Percentiles rank a stretch among this genome's conserved stretches.
Evolutionary conservation across 2,888 invertebrate species (phyloP).

Genomic region (Rhopalosiphum nymphaeae): DNA sequence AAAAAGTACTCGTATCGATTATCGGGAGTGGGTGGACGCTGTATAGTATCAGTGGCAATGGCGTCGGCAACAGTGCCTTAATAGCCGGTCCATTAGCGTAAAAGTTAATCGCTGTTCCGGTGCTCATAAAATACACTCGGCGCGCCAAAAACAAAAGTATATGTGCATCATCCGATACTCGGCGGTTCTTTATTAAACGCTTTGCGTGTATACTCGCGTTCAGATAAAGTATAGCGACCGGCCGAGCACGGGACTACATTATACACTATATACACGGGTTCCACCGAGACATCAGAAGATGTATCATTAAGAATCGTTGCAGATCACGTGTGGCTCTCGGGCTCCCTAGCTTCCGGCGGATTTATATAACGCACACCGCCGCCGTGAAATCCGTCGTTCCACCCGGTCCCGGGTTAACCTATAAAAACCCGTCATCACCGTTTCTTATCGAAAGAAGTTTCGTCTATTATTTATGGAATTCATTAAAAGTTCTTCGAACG

Average conservation of each 20-base stretch:
- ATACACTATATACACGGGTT: background rate
- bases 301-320: constrained; percentile 63
- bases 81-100: constrained; percentile 64
- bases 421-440: constrained; percentile 59
- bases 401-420: background rate
- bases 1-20: constrained; percentile 47
- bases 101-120: constrained; percentile 61
- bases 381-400: background rate
- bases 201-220: background rate
- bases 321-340: constrained; percentile 55
- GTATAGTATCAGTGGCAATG: background rate
- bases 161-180: constrained; percentile 57
- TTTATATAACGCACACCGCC: background rate
- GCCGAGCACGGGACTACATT: background rate
- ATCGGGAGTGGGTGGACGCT: background rate
- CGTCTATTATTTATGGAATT: constrained; percentile 63
- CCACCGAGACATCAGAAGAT: constrained; percentile 14
- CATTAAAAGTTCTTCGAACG: constrained; percentile 60
- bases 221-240: background rate
- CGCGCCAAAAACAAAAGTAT: constrained; percentile 57
- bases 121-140: constrained; percentile 64
- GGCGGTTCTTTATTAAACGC: constrained; percentile 62
- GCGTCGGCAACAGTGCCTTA: constrained; percentile 41
- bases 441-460: constrained; percentile 58
- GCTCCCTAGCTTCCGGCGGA: constrained; percentile 4